phyloP scores from a whole-genome alignment of 2,888 invertebrate genomes.

The Crioceris asparagi region DNA sequence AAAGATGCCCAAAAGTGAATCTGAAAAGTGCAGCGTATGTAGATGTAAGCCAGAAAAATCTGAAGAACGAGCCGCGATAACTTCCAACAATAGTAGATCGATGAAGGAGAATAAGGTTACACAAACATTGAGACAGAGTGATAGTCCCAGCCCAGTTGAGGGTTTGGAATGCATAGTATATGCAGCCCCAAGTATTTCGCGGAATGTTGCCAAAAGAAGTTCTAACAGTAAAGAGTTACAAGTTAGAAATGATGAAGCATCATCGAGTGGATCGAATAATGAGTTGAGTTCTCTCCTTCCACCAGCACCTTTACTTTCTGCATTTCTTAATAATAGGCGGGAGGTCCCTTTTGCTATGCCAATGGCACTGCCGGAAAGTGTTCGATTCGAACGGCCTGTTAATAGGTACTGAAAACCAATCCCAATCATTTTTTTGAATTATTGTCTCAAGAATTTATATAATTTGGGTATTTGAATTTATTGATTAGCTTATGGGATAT shows the following conservation, averaged over 20 bases:
- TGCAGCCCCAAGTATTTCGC: slow-evolving; percentile 34
- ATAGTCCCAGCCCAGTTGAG: slow-evolving; percentile 23
- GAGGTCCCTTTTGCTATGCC: slow-evolving; percentile 21
- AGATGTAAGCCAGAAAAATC: slow-evolving; percentile 27
- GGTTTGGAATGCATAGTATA: slow-evolving; percentile 35
- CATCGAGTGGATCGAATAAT: slow-evolving; percentile 50
- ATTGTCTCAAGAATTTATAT: too few relatives aligned
- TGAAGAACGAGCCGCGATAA: slow-evolving; percentile 25
- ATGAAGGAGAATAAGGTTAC: slow-evolving; percentile 25
- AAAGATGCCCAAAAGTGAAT: slow-evolving; percentile 32
- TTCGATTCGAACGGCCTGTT: slow-evolving; percentile 13
- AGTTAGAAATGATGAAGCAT: slow-evolving; percentile 36
- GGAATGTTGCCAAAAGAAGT: slow-evolving; percentile 15
- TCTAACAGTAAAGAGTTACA: slow-evolving; percentile 13
- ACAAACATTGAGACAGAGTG: slow-evolving; percentile 23
- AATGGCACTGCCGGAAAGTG: slow-evolving; percentile 4
- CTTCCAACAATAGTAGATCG: slow-evolving; percentile 11
- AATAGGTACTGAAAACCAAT: too few relatives aligned
- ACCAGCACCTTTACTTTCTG: slow-evolving; percentile 44
- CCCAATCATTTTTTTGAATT: too few relatives aligned
- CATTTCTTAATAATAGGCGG: slow-evolving; percentile 50
- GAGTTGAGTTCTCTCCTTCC: slow-evolving; percentile 54
- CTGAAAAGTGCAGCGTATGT: slow-evolving; percentile 31
- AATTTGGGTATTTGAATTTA: too few relatives aligned
- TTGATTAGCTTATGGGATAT: too few relatives aligned